phyloP scores from a whole-genome alignment of 1,140 invertebrate genomes.

The Drosophila orena region DNA sequence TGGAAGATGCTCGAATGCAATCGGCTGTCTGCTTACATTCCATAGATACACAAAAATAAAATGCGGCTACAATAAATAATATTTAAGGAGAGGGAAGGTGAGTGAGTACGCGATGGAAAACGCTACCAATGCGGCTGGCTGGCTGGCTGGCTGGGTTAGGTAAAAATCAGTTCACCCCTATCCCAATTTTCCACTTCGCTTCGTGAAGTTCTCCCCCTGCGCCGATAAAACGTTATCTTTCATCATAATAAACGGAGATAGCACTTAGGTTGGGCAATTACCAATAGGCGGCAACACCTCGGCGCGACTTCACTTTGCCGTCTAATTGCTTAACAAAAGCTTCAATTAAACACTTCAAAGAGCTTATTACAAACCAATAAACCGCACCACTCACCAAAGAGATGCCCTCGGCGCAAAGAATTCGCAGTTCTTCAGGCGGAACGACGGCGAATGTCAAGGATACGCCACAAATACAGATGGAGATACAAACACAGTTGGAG shows the following conservation, averaged over 20 bases:
- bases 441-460: conserved; percentile 56
- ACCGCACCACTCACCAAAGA: conserved; percentile 62
- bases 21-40: conserved; percentile 62
- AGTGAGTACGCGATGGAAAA: conserved; percentile 21
- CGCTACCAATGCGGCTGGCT: conserved; percentile 16
- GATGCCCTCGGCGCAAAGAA: conserved; percentile 32
- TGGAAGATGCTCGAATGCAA: conserved; percentile 61
- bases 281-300: conserved; percentile 51
- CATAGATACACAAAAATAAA: conserved; percentile 84
- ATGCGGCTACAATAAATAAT: conserved; percentile 82
- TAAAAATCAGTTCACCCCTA: conserved; percentile 11
- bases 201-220: conserved; percentile 17
- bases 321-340: conserved; percentile 82
- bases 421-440: conserved; percentile 44
- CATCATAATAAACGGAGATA: conserved; percentile 35
- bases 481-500: conserved; percentile 7
- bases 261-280: conserved; percentile 42
- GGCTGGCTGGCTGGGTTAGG: conserved; percentile 21
- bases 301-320: conserved; percentile 63
- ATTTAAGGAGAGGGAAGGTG: conserved; percentile 39
- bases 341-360: conserved; percentile 83
- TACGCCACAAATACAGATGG: conserved; percentile 35
- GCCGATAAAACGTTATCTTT: conserved; percentile 6
- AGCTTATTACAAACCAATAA: conserved; percentile 83
- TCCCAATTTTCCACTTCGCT: conserved; percentile 14